Evolutionary conservation across 2,113 vertebrate species (phyloP), one percentile per base, ranked within the genome.

Genomic region (Rhinoptilus africanus): DNA sequence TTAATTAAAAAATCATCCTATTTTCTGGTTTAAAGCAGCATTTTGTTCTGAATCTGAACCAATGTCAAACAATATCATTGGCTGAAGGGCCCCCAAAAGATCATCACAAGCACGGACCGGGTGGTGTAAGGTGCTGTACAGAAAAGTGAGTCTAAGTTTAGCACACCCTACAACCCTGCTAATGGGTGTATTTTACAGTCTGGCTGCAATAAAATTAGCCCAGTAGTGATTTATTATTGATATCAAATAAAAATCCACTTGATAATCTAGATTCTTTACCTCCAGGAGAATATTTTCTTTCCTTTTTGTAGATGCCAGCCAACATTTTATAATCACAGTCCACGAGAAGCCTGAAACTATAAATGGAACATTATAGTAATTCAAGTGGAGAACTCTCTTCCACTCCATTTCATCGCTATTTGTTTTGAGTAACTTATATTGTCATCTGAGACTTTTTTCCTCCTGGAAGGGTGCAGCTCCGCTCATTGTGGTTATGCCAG

Each of bases 191-290:
- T n/a, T 92, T 93, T 93, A 91, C 89, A 71, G 62, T 51, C 91
- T 94, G 77, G 74, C 92, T 85, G 14, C 74, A 57, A 41, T 12
- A 62, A 72, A 92, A 85, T 66, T 50, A 92, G 66, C 81, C 60
- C 54, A 89, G 77, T 20, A 85, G 62, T 89, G 97, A 96, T 97
- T 94, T 96, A 73, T 82, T 94, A 91, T 93, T 73, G 89, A 92
- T 96, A 95, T 68, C 93, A 88, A 96, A 95, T 92, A 93, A 96
- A 97, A 93, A 67, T 72, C 73, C 84, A 54, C 89, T 95, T 90
- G 96, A 96, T 91, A 91, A 94, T 80, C 90, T 48, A 26, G 2
- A 51, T 83, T 89, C 34, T 16, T 77, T 94, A 74, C 89, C 95
- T 96, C 93, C 81, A 81, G 85, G 78, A 97, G 89, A 85, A 57